Percentiles rank a stretch among this genome's conserved stretches.
Evolutionary conservation across 2,888 invertebrate genomes (phyloP).

Genomic region (Deroplatys truncata): DNA sequence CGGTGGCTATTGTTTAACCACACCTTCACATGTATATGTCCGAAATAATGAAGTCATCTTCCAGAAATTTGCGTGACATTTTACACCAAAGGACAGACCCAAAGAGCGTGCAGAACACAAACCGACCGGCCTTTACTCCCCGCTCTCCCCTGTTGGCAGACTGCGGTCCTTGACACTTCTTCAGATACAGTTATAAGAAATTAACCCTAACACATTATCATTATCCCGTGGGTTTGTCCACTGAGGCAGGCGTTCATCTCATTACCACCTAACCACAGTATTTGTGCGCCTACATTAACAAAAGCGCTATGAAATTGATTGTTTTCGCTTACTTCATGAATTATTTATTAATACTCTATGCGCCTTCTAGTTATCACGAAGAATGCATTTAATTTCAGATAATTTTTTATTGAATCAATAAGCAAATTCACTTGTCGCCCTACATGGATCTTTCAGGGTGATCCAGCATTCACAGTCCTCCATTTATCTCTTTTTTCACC

Average conservation of each 20-base stretch:
- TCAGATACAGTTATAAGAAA: background rate
- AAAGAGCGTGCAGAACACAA: background rate
- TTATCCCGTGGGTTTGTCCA: background rate
- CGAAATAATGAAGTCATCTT: background rate
- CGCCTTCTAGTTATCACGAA: too few relatives aligned
- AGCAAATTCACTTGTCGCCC: too few relatives aligned
- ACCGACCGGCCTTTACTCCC: too few relatives aligned
- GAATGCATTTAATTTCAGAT: too few relatives aligned
- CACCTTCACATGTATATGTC: background rate
- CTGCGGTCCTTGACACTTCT: background rate
- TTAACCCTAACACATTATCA: background rate
- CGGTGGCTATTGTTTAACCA: background rate
- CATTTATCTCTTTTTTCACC: too few relatives aligned
- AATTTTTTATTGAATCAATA: too few relatives aligned
- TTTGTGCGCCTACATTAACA: background rate
- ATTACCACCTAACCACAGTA: background rate
- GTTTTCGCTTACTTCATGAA: background rate
- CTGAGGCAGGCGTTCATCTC: background rate
- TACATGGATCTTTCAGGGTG: too few relatives aligned
- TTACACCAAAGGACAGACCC: background rate
- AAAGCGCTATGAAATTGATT: background rate
- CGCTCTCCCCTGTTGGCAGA: background rate
- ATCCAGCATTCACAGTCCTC: too few relatives aligned
- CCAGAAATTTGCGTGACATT: background rate
- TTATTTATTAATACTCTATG: background rate